phyloP scores from a whole-genome alignment of 2,113 vertebrate species.

The Corynorhinus townsendii region DNA sequence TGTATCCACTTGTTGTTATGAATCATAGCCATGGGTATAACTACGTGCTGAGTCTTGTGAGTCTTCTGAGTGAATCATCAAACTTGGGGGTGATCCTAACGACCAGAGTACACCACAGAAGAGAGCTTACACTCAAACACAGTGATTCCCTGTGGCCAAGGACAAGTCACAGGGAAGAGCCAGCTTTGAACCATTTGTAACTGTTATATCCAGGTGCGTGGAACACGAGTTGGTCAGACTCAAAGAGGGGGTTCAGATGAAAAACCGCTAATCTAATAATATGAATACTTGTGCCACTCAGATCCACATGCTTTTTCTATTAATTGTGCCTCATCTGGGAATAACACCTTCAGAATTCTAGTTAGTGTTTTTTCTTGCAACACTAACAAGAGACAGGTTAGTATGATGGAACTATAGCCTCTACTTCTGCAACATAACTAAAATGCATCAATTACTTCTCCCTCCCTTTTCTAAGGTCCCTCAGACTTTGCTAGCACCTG shows the following conservation, averaged over 20 bases:
- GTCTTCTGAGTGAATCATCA: not conserved
- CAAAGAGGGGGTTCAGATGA: not conserved
- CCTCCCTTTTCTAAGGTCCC: not conserved
- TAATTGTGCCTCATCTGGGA: not conserved
- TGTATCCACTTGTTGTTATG: not conserved
- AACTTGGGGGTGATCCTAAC: not conserved
- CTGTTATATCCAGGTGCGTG: not conserved
- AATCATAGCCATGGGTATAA: not conserved
- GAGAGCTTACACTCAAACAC: not conserved
- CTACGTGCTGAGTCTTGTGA: not conserved
- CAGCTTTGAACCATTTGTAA: not conserved
- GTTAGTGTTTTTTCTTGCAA: not conserved
- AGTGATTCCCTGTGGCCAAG: not conserved
- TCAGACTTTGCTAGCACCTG: not conserved
- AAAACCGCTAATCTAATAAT: not conserved
- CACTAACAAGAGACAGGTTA: not conserved
- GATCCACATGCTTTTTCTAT: not conserved
- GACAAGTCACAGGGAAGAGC: not conserved
- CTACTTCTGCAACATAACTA: not conserved
- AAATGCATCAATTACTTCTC: not conserved
- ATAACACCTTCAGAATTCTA: not conserved
- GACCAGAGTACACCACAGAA: not conserved
- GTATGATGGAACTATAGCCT: accelerated
- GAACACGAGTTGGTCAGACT: not conserved
- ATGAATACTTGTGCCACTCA: not conserved